These are phyloP conservation scores for Acrossocheilus wenchowensis DNA, from an alignment of 2,797 vertebrate genomes.

Conservation along the genomic window DNA sequence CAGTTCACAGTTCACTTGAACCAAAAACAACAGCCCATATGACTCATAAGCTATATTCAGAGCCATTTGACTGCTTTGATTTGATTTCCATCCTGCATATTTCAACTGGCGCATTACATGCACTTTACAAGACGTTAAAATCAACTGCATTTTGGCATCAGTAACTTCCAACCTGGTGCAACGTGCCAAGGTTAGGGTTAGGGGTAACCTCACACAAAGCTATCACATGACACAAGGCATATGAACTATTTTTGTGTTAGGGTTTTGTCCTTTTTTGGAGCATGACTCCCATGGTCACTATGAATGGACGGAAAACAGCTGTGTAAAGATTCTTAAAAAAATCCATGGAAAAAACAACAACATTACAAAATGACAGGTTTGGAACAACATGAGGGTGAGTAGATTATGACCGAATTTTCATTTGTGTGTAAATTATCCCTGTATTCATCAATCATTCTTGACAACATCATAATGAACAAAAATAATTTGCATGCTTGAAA, in stretches of 20 bases:
- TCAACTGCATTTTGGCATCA: background rate
- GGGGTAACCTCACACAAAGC: conserved; percentile 5
- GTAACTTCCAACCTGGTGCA: background rate
- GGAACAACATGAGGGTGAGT: background rate
- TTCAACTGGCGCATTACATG: background rate
- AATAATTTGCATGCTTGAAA: background rate
- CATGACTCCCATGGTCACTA: background rate
- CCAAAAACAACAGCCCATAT: background rate
- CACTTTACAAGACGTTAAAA: background rate
- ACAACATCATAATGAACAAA: background rate
- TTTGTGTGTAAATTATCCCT: conserved; percentile 16
- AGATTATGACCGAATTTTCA: conserved; percentile 4
- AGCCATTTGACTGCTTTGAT: background rate
- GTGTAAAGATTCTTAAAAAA: background rate
- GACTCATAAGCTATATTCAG: background rate
- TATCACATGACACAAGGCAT: conserved; percentile 28
- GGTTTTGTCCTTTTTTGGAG: conserved; percentile 32
- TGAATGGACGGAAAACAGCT: conserved; percentile 13
- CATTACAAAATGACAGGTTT: background rate
- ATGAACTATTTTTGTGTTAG: conserved; percentile 20
- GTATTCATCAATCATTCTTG: background rate
- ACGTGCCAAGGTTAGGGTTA: background rate
- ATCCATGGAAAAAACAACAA: background rate
- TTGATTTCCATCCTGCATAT: background rate
- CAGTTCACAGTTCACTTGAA: background rate